Percentiles rank a stretch among this genome's conserved stretches.
Evolutionary conservation across 2,797 vertebrate genomes (phyloP).

Genomic region (Phoebastria nigripes): DNA sequence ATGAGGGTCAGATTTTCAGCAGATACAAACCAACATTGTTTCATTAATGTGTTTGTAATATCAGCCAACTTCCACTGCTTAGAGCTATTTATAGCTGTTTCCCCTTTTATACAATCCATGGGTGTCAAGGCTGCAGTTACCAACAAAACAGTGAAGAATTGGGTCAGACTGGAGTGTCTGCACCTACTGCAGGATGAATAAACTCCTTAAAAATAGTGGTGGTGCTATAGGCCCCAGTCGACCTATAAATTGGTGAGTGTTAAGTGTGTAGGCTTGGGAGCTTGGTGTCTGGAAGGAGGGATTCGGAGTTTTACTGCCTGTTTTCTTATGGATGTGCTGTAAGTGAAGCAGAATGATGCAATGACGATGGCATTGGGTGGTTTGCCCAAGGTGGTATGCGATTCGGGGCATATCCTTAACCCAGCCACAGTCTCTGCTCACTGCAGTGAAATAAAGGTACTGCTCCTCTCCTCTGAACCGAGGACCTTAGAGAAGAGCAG

Average conservation of each 20-base stretch:
- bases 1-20: background rate
- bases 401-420: background rate
- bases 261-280: background rate
- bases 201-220: background rate
- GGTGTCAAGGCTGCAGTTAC: background rate
- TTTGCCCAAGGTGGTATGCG: background rate
- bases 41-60: background rate
- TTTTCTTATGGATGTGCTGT: background rate
- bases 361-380: rapidly evolving
- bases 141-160: background rate
- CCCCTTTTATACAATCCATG: background rate
- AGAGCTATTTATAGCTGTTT: background rate
- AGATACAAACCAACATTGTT: background rate
- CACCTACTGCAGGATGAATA: background rate
- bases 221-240: rapidly evolving
- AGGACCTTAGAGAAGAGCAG: background rate
- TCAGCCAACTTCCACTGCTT: background rate
- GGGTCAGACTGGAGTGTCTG: background rate
- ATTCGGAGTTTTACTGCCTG: background rate
- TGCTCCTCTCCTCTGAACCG: background rate
- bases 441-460: background rate
- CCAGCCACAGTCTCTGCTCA: background rate
- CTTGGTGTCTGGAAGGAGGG: background rate
- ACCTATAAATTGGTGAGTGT: background rate
- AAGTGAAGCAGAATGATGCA: background rate